Percentiles rank a stretch among this genome's conserved stretches.
phyloP scores from a whole-genome alignment of 2,888 invertebrate genomes.

The Anorthoa munda region DNA sequence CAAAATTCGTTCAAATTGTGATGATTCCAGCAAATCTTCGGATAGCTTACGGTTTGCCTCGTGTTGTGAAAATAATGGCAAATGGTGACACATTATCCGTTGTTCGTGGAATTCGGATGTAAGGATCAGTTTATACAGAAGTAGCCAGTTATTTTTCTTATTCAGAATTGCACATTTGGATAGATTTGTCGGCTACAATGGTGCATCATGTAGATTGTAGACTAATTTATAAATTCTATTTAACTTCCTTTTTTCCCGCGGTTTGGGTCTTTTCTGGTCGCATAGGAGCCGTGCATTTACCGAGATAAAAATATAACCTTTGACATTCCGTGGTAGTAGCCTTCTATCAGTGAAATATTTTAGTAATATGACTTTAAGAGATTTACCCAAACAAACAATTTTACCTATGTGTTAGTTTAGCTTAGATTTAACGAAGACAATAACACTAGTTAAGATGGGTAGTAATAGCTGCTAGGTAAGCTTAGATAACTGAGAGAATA shows the following conservation, averaged over 20 bases:
- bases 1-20: constrained; percentile 18
- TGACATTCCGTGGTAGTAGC: no score
- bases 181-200: neutral
- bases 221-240: neutral
- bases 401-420: no score
- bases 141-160: neutral
- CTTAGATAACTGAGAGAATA: constrained; percentile 1
- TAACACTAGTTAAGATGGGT: neutral
- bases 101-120: constrained; percentile 7
- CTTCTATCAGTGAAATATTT: no score
- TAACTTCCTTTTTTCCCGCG: no score
- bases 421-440: neutral
- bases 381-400: no score
- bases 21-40: constrained; percentile 1
- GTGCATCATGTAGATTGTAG: neutral
- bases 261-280: no score
- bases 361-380: no score
- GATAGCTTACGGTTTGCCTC: neutral
- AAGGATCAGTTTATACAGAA: neutral
- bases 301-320: no score
- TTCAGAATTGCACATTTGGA: neutral
- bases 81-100: neutral
- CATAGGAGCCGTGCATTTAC: no score
- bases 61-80: constrained; percentile 18
- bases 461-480: neutral